Evolutionary conservation across 1,140 invertebrate species (phyloP), one percentile per base, ranked within the genome.

Genomic region (Tetramorium simillimum): DNA sequence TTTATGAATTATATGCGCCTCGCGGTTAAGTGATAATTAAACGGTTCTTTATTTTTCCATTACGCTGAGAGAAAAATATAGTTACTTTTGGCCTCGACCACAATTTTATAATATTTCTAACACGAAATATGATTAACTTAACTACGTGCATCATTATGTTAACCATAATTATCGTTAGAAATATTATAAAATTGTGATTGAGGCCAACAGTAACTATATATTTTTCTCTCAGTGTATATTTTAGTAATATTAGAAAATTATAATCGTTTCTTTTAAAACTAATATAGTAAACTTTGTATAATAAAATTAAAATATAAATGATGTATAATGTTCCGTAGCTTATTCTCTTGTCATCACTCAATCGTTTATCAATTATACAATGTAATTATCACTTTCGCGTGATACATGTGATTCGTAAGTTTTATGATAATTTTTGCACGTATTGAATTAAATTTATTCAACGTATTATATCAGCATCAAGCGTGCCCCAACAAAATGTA

Each of bases 1-100:
- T 75, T 60, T 82, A 60, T 24, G 53, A 73, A 2, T 82, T 84
- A 70, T 14, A 56, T 28, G 33, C n/a, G 16, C 53, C 46, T 82
- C 18, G 37, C 40, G 0, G 10, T 40, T 40, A 65, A 65, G 18
- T 7, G 10, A 21, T 40, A 65, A 24, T 46, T 18, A 7, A 33
- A 14, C 4, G 12, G 9, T 33, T 84, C 18, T 56, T 10, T 60
- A 82, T 60, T 49, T 60, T 60, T 33, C 4, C 9, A 5, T 28
- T n/a, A 40, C 33, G 4, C 33, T 4, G 33, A 33, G 33, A 33
- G 3, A 33, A 33, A 33, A 33, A 33, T 33, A 33, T 33, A 33
- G 3, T 33, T 33, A 33, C 33, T 33, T 33, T 33, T 33, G 33
- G 3, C 4, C 33, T 33, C 33, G 4, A 33, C 33, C 33, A 33